Evolutionary conservation across 2,797 vertebrate species (phyloP).

Genomic region (Cirrhinus mrigala): DNA sequence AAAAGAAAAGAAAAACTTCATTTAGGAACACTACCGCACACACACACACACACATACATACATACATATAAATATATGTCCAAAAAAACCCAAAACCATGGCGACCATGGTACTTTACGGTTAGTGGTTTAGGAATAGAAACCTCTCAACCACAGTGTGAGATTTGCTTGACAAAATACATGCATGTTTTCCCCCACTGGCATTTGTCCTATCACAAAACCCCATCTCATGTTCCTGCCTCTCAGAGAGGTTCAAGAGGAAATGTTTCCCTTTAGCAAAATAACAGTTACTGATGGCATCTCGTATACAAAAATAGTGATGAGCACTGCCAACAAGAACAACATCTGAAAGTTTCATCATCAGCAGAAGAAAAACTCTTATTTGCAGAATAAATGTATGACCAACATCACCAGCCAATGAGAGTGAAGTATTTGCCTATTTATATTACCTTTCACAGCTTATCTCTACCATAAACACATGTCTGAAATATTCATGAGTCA

Average conservation of each 20-base stretch:
- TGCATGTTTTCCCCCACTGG: not conserved
- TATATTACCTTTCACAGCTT: not conserved
- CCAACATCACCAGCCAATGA: not conserved
- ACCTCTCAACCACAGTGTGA: not conserved
- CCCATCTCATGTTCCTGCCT: slow-evolving; percentile 26
- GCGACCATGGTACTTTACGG: too few relatives aligned
- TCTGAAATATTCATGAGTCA: slow-evolving; percentile 24
- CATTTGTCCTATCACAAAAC: slow-evolving; percentile 35
- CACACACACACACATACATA: too few relatives aligned
- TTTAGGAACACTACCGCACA: too few relatives aligned
- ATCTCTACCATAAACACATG: slow-evolving; percentile 9
- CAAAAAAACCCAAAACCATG: too few relatives aligned
- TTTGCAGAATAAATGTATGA: not conserved
- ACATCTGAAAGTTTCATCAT: not conserved
- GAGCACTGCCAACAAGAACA: not conserved
- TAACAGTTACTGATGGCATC: slow-evolving; percentile 36
- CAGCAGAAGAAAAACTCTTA: not conserved
- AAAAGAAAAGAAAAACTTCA: too few relatives aligned
- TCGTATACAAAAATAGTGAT: slow-evolving; percentile 2
- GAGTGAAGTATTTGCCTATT: not conserved
- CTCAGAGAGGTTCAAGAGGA: slow-evolving; percentile 39
- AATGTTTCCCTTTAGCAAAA: slow-evolving; percentile 48
- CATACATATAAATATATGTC: too few relatives aligned
- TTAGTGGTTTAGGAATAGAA: not conserved
- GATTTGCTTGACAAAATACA: not conserved